A percentile compares a stretch with the other conserved stretches of the same genome.
phyloP scores from a whole-genome alignment of 2,113 vertebrate species.

The Macroglossus sobrinus region DNA sequence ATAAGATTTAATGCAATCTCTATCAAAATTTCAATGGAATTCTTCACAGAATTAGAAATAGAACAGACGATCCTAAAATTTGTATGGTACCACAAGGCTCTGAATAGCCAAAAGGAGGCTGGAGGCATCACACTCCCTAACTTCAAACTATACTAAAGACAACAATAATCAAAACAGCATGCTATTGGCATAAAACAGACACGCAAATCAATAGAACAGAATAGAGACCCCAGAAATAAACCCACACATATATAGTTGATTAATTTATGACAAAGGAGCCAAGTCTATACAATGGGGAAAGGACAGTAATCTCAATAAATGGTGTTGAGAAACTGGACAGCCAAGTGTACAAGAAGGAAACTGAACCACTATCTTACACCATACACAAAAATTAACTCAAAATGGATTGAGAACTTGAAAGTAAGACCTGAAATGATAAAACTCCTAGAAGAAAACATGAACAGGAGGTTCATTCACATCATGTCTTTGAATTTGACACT shows the following conservation, averaged over 20 bases:
- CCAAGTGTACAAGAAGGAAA: not conserved
- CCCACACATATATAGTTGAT: not conserved
- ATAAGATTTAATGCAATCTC: not conserved
- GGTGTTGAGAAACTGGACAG: not conserved
- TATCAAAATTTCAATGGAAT: not conserved
- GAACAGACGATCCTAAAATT: not conserved
- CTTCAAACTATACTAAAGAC: not conserved
- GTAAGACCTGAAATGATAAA: not conserved
- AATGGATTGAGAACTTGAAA: not conserved
- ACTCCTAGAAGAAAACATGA: not conserved
- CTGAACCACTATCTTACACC: too few relatives aligned
- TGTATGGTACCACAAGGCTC: not conserved
- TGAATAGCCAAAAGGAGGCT: not conserved
- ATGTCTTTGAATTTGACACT: not conserved
- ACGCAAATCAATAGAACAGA: not conserved
- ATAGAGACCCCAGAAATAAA: not conserved
- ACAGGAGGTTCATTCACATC: not conserved
- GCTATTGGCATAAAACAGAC: not conserved
- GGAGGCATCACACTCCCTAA: not conserved
- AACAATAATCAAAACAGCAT: too few relatives aligned
- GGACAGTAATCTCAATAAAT: not conserved
- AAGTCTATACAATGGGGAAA: not conserved
- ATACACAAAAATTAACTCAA: not conserved
- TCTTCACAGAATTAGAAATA: not conserved
- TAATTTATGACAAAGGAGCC: not conserved